Evolutionary conservation across 2,797 vertebrate species (phyloP).

Genomic region (Lateolabrax maculatus): DNA sequence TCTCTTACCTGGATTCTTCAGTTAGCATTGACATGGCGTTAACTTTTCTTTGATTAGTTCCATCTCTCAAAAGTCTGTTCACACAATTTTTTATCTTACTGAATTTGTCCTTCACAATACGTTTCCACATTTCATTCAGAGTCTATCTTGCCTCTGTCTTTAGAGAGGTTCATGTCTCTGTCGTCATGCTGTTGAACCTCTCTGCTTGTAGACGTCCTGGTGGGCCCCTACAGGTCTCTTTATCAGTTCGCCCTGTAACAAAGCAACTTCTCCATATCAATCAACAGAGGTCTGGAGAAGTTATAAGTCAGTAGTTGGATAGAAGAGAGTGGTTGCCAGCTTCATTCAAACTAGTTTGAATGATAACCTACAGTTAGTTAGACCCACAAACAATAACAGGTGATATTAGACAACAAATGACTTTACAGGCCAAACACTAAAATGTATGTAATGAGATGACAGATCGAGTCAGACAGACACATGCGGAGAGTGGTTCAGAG

Average conservation of each 20-base stretch:
- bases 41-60: conserved; percentile 46
- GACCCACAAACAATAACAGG: not conserved
- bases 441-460: not conserved
- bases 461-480: not conserved
- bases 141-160: conserved; percentile 44
- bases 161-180: conserved; percentile 46
- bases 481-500: not conserved
- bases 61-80: conserved; percentile 46
- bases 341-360: conserved; percentile 48
- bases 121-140: conserved; percentile 48
- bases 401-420: not conserved
- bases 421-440: not conserved
- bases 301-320: conserved; percentile 37
- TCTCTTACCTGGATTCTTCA: conserved; percentile 31
- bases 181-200: conserved; percentile 58
- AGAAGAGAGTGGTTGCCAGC: conserved; percentile 50
- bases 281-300: conserved; percentile 47
- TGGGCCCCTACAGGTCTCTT: conserved; percentile 31
- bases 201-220: conserved; percentile 49
- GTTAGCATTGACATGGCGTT: conserved; percentile 26
- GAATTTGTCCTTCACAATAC: conserved; percentile 7
- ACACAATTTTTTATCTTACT: conserved; percentile 15
- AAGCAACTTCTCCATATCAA: conserved; percentile 19
- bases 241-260: conserved; percentile 14
- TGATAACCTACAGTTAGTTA: conserved; percentile 18